Conservation (phyloP, 2,113 vertebrate genomes). For the Platysteira castanea region DNA sequence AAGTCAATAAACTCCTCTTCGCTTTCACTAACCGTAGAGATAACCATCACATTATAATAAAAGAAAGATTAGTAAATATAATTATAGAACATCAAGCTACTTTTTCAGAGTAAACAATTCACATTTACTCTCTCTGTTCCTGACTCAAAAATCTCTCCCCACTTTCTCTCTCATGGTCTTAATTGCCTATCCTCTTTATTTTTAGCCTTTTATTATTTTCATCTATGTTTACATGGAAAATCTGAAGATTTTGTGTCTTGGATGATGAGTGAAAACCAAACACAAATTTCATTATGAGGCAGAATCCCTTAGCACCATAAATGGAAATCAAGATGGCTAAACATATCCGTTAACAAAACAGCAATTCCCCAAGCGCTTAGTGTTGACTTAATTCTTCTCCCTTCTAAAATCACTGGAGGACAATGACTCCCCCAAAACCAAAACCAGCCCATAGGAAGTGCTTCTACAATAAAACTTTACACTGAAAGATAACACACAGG, state of each 20-base stretch:
- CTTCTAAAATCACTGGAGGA: not conserved
- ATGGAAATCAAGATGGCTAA: not conserved
- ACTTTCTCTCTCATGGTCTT: not conserved
- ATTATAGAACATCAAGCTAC: not conserved
- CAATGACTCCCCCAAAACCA: not conserved
- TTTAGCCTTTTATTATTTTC: constrained; percentile 17
- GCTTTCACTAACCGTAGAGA: not conserved
- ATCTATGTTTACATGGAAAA: constrained; percentile 35
- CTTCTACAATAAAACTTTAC: not conserved
- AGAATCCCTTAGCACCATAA: not conserved
- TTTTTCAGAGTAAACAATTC: not conserved
- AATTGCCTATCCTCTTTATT: not conserved
- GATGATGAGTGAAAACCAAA: not conserved
- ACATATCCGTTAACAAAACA: not conserved
- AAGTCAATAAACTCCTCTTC: not conserved
- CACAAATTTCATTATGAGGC: not conserved
- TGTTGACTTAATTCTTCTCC: not conserved
- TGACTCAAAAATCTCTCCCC: not conserved
- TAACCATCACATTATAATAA: not conserved
- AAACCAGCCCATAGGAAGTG: not conserved
- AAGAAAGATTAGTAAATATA: not conserved
- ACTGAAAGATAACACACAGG: not conserved
- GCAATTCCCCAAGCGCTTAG: not conserved
- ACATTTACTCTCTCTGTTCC: not conserved
- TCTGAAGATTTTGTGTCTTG: not conserved